These are phyloP conservation scores for Perithous albicinctus DNA, from an alignment of 2,888 invertebrate species.

Conservation along the genomic window DNA sequence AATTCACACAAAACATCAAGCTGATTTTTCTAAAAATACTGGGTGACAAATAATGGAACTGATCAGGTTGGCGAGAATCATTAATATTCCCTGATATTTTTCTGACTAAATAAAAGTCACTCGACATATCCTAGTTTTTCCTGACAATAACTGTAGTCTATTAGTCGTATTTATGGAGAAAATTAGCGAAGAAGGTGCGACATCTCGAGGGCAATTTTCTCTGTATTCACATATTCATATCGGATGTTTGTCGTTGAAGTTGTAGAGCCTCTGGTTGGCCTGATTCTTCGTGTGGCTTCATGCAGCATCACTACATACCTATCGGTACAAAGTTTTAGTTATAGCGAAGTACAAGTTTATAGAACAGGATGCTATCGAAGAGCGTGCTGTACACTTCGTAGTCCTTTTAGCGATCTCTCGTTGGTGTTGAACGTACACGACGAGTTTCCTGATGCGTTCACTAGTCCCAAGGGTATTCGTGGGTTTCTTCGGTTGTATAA, in stretches of 20 bases:
- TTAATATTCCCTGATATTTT: no score
- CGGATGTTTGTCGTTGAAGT: background rate
- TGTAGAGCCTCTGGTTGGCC: conserved; percentile 7
- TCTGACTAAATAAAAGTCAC: no score
- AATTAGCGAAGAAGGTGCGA: background rate
- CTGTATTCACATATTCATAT: background rate
- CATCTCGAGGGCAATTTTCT: conserved; percentile 4
- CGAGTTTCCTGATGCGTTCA: background rate
- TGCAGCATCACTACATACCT: background rate
- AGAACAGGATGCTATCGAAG: background rate
- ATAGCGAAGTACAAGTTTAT: background rate
- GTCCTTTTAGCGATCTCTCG: background rate
- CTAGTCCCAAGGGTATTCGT: background rate
- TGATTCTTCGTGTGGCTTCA: background rate
- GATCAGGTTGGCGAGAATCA: no score
- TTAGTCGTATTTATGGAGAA: background rate
- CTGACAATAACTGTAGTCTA: no score
- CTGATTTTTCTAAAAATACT: no score
- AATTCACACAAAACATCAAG: no score
- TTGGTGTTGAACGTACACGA: no score
- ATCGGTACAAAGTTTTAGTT: no score
- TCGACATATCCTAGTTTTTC: no score
- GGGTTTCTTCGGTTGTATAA: conserved; percentile 5
- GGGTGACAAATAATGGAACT: no score
- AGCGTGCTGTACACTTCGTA: no score